phyloP scores from a whole-genome alignment of 1,140 invertebrate species.

The Brachionus rotundiformis region DNA sequence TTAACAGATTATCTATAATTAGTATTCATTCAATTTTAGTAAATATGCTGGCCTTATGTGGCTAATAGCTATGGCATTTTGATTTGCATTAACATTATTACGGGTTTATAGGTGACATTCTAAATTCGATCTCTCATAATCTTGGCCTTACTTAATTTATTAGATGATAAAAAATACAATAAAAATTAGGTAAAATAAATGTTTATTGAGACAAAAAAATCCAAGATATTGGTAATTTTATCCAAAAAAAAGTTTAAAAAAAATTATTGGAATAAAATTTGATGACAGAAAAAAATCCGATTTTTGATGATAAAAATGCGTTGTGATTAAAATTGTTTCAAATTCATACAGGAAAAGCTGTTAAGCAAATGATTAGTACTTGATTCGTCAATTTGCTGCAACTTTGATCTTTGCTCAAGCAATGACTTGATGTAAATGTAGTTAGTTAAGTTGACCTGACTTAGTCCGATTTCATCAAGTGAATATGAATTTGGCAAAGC shows the following conservation, averaged over 20 bases:
- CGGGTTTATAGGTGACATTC: too few relatives aligned
- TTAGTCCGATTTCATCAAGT: background rate
- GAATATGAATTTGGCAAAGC: background rate
- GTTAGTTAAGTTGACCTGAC: background rate
- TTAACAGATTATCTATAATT: too few relatives aligned
- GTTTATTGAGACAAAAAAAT: background rate
- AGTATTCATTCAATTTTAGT: too few relatives aligned
- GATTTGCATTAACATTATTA: too few relatives aligned
- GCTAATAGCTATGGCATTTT: too few relatives aligned
- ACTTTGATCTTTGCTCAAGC: background rate
- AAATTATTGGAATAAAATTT: conserved; percentile 16
- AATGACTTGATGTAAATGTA: conserved; percentile 9
- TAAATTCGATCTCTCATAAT: too few relatives aligned
- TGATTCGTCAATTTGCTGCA: background rate
- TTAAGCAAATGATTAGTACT: background rate
- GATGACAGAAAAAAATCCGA: conserved; percentile 8
- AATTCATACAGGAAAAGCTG: conserved; percentile 7
- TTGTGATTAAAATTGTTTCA: conserved; percentile 1
- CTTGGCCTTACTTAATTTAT: too few relatives aligned
- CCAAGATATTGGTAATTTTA: too few relatives aligned
- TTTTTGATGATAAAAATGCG: background rate
- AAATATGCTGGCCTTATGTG: too few relatives aligned
- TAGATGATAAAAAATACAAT: too few relatives aligned
- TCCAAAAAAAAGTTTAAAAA: background rate
- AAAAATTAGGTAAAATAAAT: too few relatives aligned